phyloP scores from a whole-genome alignment of 2,113 vertebrate genomes.

The Ornithorhynchus anatinus region DNA sequence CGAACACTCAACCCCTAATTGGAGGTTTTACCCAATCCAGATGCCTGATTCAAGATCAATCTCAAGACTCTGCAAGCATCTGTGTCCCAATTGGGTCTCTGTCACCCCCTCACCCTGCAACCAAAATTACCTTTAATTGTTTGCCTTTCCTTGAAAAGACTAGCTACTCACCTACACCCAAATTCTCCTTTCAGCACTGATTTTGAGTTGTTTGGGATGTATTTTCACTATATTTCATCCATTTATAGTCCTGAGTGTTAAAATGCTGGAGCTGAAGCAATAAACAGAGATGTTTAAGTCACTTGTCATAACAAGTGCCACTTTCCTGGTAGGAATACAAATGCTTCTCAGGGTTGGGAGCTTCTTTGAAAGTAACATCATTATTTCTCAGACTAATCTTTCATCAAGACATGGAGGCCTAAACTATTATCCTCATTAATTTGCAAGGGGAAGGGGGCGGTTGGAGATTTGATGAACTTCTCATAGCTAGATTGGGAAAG shows the following conservation, averaged over 20 bases:
- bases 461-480: no score
- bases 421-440: neutral
- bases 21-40: no score
- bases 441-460: neutral
- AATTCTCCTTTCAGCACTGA: neutral
- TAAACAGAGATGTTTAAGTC: neutral
- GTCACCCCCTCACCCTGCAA: no score
- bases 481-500: no score
- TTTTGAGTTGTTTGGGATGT: no score
- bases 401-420: neutral
- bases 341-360: neutral
- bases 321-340: neutral
- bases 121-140: no score
- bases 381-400: neutral
- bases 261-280: neutral
- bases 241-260: neutral
- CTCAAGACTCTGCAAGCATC: no score
- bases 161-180: neutral
- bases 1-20: no score
- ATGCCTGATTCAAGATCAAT: no score
- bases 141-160: neutral
- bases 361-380: neutral
- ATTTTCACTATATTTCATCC: neutral
- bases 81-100: no score
- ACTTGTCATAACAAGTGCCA: neutral